A percentile compares a stretch with the other conserved stretches of the same genome.
Evolutionary conservation across 2,113 vertebrate genomes (phyloP).

Genomic region (Lanius ludovicianus): DNA sequence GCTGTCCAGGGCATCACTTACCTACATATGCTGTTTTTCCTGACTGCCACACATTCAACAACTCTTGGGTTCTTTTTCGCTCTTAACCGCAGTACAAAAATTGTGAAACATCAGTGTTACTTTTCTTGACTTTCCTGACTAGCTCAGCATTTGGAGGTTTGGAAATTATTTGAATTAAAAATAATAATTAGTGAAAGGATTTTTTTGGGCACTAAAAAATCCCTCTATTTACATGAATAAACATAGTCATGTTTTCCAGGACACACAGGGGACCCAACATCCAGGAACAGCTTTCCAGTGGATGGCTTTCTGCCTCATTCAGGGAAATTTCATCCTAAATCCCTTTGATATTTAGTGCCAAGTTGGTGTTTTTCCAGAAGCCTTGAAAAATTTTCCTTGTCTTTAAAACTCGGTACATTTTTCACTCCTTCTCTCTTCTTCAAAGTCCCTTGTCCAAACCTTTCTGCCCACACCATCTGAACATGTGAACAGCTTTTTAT

Average conservation of each 20-base stretch:
- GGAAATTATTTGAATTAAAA: neutral
- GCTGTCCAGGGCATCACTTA: neutral
- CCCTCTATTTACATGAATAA: neutral
- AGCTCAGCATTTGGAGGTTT: neutral
- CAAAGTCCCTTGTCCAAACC: neutral
- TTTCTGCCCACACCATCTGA: neutral
- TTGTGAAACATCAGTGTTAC: neutral
- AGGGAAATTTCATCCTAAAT: neutral
- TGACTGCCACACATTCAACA: too few relatives aligned
- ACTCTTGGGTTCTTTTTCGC: accelerated
- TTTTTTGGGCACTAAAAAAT: neutral
- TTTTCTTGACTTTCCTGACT: neutral
- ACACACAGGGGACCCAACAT: neutral
- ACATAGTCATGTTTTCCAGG: neutral
- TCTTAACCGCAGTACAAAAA: neutral
- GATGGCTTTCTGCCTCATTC: neutral
- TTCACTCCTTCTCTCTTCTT: neutral
- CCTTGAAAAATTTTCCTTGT: neutral
- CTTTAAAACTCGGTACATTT: neutral
- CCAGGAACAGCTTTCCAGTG: neutral
- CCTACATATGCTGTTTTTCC: neutral
- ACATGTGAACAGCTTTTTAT: neutral
- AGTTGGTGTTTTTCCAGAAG: neutral
- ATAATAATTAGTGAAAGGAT: neutral
- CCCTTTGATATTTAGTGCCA: neutral